Evolutionary conservation across 2,888 invertebrate genomes (phyloP).

Genomic region (Drosophila trichaetosa): DNA sequence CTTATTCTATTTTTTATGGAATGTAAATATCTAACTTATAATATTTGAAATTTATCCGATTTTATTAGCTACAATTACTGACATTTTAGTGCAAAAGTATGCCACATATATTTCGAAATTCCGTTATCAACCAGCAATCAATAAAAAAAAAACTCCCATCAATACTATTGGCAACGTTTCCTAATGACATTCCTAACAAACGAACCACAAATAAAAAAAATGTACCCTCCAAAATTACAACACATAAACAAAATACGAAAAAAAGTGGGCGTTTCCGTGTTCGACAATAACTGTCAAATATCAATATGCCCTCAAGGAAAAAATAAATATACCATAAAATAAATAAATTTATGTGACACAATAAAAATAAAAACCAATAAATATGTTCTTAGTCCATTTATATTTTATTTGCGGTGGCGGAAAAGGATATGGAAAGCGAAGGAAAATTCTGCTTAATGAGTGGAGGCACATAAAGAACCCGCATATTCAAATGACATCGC

Average conservation of each 20-base stretch:
- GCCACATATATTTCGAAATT: constrained; percentile 5
- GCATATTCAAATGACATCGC: constrained; percentile 59
- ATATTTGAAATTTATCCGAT: not conserved
- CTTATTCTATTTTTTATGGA: not conserved
- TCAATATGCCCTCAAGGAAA: constrained; percentile 54
- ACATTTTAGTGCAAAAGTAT: not conserved
- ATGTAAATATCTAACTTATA: not conserved
- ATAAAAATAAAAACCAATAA: constrained; percentile 77
- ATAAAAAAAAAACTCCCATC: constrained; percentile 36
- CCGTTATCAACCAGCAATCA: constrained; percentile 21
- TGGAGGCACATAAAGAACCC: constrained; percentile 45
- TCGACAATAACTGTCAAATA: constrained; percentile 75
- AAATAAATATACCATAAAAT: constrained; percentile 54
- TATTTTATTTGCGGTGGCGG: constrained; percentile 24
- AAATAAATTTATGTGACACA: constrained; percentile 69
- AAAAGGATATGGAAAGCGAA: constrained; percentile 59
- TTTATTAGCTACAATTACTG: too few relatives aligned
- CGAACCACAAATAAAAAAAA: constrained; percentile 4
- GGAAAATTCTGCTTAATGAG: constrained; percentile 33
- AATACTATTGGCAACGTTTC: constrained; percentile 22
- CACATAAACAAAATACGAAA: constrained; percentile 44
- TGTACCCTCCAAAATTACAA: constrained; percentile 35
- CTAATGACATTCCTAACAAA: constrained; percentile 28
- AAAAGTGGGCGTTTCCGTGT: constrained; percentile 71
- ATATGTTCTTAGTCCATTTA: constrained; percentile 38